These are phyloP conservation scores for Enteromius mattozi DNA, from an alignment of 2,797 vertebrate genomes.

Conservation along the genomic window DNA sequence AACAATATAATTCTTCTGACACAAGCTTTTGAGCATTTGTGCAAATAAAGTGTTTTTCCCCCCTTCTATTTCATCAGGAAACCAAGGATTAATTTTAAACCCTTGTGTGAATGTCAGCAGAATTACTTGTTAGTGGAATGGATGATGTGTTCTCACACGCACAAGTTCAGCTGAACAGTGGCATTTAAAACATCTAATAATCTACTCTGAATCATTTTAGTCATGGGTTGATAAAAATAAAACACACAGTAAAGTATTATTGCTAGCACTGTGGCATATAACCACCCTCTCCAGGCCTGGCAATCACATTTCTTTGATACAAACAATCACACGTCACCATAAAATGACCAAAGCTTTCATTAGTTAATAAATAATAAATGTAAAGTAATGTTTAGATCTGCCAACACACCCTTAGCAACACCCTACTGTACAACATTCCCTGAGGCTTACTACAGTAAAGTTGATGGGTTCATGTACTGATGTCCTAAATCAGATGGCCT, in stretches of 20 bases:
- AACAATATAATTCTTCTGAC: not conserved
- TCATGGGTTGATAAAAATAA: conserved; percentile 15
- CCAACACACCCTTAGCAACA: not conserved
- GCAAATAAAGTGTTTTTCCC: not conserved
- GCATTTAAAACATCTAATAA: not conserved
- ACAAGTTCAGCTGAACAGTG: not conserved
- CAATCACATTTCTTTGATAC: not conserved
- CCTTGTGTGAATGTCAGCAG: conserved; percentile 47
- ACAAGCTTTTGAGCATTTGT: conserved; percentile 31
- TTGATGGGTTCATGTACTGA: conserved; percentile 37
- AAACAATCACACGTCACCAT: conserved; percentile 1
- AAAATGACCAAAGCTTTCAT: conserved; percentile 8
- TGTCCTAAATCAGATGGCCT: conserved; percentile 54
- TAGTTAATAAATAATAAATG: not conserved
- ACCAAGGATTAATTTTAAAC: conserved; percentile 55
- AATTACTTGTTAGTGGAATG: conserved; percentile 70
- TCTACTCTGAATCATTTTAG: conserved; percentile 2
- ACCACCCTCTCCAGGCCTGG: not conserved
- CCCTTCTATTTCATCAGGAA: conserved; percentile 28
- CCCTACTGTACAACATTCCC: conserved; percentile 34
- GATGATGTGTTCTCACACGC: conserved; percentile 21
- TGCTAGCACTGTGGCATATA: not conserved
- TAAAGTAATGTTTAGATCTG: conserved; percentile 15
- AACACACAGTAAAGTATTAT: not conserved
- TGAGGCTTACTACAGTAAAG: conserved; percentile 48